Conservation (phyloP, 2,797 vertebrate species). For the Cossypha niveicapilla region DNA sequence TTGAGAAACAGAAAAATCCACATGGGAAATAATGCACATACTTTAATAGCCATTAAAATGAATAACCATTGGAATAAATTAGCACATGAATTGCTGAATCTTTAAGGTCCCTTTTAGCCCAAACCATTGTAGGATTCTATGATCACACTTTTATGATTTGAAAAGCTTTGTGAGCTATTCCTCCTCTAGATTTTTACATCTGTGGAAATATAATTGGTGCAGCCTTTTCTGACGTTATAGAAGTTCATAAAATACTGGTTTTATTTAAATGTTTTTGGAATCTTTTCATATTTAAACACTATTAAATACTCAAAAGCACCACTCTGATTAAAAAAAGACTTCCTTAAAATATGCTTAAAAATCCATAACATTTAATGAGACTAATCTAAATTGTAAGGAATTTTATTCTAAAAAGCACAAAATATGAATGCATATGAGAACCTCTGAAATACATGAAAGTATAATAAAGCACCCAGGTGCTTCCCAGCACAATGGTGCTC, state of each 20-base stretch:
- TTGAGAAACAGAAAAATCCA: not conserved
- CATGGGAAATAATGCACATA: not conserved
- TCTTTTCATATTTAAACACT: not conserved
- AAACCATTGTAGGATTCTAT: not conserved
- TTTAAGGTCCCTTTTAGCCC: not conserved
- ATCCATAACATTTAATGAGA: not conserved
- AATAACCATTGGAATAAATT: conserved; percentile 18
- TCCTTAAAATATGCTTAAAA: not conserved
- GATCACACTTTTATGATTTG: not conserved
- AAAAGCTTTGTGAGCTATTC: not conserved
- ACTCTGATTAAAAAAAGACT: not conserved
- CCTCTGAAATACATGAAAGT: not conserved
- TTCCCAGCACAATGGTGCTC: not conserved
- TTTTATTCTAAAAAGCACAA: not conserved
- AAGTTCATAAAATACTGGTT: not conserved
- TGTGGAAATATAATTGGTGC: not conserved
- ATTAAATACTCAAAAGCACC: not conserved
- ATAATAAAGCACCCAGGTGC: not conserved
- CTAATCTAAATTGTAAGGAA: not conserved
- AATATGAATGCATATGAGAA: not conserved
- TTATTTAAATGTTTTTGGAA: not conserved
- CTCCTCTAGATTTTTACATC: not conserved
- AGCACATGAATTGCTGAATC: conserved; percentile 12
- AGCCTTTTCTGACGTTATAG: not conserved
- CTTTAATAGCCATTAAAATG: not conserved